Evolutionary conservation across 2,113 vertebrate genomes (phyloP), one percentile per base, ranked within the genome.

Genomic region (Osmerus mordax): DNA sequence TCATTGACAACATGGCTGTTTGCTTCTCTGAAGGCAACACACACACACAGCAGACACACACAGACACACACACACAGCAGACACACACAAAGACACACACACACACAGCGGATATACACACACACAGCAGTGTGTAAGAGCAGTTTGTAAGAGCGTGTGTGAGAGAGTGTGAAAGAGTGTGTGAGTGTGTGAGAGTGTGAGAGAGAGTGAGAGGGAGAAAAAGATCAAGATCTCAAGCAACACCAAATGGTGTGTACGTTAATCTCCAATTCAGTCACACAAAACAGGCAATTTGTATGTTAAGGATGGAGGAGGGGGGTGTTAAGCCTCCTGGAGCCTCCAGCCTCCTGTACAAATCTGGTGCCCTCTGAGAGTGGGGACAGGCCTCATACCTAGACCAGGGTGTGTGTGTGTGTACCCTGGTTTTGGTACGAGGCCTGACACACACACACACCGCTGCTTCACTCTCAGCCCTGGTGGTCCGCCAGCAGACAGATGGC

Each of bases 201-300:
- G 29, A 58, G 67, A 25, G 32, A 12, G 41, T 61, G 21, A 67
- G 47, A 23, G 23, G 23, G 23, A 23, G 23, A 2, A 75, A 79
- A 72, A 82, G 69, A 72, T 70, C 65, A 73, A 71, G 69, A 74
- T 82, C 84, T 82, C 74, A 86, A 83, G 79, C 82, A 14, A 72
- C 72, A 23, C 82, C 87, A 90, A 91, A 90, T 87, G 84, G 83
- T 88, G 82, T 69, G 73, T 75, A 79, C 81, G 23, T 23, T 90
- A 89, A 90, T 90, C 86, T 90, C 85, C 82, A 85, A 89, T 91
- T 88, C 87, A 87, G 78, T 78, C 25, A 67, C 83, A 90, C 88
- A 92, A 89, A 91, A 85, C 87, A 90, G 88, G 81, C 87, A 88
- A 90, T 92, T 91, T 90, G 91, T 90, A 90, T 90, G 88, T 91